Percentiles rank a stretch among this genome's conserved stretches.
These are phyloP conservation scores for Vanessa tameamea DNA, from an alignment of 1,140 invertebrate species.

Conservation along the genomic window DNA sequence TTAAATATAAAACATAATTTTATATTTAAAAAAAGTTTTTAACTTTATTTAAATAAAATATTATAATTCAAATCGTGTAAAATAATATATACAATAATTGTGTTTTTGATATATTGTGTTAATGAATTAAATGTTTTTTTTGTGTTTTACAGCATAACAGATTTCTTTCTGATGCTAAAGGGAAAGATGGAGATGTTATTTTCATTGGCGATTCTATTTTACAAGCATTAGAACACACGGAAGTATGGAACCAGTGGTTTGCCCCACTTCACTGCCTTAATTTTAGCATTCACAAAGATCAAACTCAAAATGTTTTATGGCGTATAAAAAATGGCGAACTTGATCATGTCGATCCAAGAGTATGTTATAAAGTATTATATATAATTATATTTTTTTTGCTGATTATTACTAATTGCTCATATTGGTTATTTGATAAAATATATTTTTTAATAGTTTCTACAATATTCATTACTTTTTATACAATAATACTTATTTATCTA, in stretches of 20 bases:
- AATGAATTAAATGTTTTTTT: slow-evolving; percentile 1
- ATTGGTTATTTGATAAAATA: too few species aligned
- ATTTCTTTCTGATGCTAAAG: slow-evolving; percentile 89
- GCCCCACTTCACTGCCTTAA: slow-evolving; percentile 93
- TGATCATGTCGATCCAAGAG: slow-evolving; percentile 93
- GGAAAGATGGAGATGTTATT: slow-evolving; percentile 94
- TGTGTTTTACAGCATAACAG: slow-evolving; percentile 86
- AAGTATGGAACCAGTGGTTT: slow-evolving; percentile 93
- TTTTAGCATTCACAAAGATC: slow-evolving; percentile 94
- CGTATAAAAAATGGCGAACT: slow-evolving; percentile 93
- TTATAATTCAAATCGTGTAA: too few species aligned
- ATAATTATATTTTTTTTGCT: slow-evolving; percentile 12
- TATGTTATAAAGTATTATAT: slow-evolving; percentile 61
- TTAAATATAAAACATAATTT: too few species aligned
- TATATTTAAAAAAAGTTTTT: too few species aligned
- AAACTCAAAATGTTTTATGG: slow-evolving; percentile 94
- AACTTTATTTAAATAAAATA: too few species aligned
- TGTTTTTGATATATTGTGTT: too few species aligned
- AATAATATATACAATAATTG: too few species aligned
- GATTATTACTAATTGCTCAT: not conserved
- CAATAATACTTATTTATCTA: too few species aligned
- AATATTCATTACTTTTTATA: too few species aligned
- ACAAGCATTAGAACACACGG: slow-evolving; percentile 87
- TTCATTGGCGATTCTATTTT: slow-evolving; percentile 94
- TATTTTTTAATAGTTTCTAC: too few species aligned